A percentile compares a stretch with the other conserved stretches of the same genome.
Conservation (phyloP, 2,113 vertebrate species). For the Lepus americanus region DNA sequence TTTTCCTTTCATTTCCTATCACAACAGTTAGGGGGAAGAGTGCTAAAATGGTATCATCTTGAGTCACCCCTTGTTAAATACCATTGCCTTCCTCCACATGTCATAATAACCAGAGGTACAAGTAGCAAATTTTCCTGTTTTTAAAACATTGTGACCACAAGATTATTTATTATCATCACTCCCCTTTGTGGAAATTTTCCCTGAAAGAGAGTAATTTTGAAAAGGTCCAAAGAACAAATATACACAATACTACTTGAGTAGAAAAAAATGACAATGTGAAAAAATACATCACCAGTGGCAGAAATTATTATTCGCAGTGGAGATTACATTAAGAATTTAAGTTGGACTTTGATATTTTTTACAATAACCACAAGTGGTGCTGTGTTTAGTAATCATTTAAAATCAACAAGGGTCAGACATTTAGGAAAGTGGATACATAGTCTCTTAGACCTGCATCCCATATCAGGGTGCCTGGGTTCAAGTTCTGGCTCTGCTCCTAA, state of each 20-base stretch:
- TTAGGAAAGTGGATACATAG: too few species aligned
- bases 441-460: too few species aligned
- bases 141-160: constrained; percentile 20
- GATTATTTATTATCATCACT: not conserved
- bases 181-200: not conserved
- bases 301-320: not conserved
- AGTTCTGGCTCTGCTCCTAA: too few species aligned
- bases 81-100: not conserved
- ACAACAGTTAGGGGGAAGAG: not conserved
- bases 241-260: not conserved
- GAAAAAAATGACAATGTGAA: not conserved
- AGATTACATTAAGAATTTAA: constrained; percentile 6
- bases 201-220: constrained; percentile 53
- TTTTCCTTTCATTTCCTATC: not conserved
- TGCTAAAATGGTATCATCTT: constrained; percentile 37
- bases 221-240: constrained; percentile 7
- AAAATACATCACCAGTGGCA: not conserved
- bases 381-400: not conserved
- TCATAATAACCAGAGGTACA: not conserved
- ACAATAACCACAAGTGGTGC: not conserved
- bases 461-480: too few species aligned
- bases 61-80: not conserved
- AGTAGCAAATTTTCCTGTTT: not conserved
- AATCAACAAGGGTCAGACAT: not conserved
- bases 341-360: constrained; percentile 20